Evolutionary conservation across 2,797 vertebrate species (phyloP).

Genomic region (Mallotus villosus): DNA sequence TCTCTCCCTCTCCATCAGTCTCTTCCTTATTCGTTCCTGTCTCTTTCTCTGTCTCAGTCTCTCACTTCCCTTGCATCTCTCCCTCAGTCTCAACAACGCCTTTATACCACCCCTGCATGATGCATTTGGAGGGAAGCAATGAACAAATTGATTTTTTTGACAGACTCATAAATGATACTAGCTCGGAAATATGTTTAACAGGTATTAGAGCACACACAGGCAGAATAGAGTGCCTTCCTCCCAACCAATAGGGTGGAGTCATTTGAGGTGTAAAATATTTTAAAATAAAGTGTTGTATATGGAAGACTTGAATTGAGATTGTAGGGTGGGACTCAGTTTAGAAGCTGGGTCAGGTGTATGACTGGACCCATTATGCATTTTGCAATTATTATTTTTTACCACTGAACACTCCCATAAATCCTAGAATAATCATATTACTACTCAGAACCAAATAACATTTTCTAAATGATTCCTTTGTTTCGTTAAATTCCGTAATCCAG

Average conservation of each 20-base stretch:
- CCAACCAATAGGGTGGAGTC: too few species aligned
- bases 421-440: conserved; percentile 50
- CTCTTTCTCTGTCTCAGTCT: not conserved
- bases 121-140: conserved; percentile 51
- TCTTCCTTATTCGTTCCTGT: not conserved
- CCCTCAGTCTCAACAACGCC: not conserved
- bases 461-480: conserved; percentile 54
- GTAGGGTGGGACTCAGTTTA: too few species aligned
- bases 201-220: too few species aligned
- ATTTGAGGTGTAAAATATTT: too few species aligned
- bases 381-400: too few species aligned
- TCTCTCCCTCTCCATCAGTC: conserved; percentile 1
- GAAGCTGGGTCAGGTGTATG: too few species aligned
- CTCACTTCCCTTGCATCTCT: conserved; percentile 1
- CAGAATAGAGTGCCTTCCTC: too few species aligned
- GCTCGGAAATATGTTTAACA: conserved; percentile 48
- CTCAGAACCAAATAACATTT: conserved; percentile 64
- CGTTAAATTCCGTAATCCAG: conserved; percentile 53
- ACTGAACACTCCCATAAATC: conserved; percentile 7
- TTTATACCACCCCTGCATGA: too few species aligned
- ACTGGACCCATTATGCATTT: too few species aligned
- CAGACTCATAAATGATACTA: conserved; percentile 64
- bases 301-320: too few species aligned
- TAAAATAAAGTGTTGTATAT: too few species aligned
- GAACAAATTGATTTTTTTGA: conserved; percentile 63